Conservation (phyloP, 2,888 invertebrate species). For the Macrophya alboannulata region DNA sequence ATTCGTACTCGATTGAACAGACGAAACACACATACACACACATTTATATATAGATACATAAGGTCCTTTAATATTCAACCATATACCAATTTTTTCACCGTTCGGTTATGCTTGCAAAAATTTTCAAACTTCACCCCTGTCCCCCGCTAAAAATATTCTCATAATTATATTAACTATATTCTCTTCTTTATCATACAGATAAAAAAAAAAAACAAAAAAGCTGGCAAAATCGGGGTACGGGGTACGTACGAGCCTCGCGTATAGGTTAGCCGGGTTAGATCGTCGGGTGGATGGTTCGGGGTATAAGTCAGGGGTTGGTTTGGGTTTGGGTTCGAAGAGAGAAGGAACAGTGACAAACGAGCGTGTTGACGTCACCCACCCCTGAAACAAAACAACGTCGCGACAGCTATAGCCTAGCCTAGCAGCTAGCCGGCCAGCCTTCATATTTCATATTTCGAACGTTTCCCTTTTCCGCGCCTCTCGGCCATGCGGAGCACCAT, state of each 20-base stretch:
- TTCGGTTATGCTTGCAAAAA: too few relatives aligned
- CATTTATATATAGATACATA: background rate
- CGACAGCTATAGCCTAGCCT: background rate
- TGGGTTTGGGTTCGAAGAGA: background rate
- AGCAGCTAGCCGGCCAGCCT: conserved; percentile 11
- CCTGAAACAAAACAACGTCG: conserved; percentile 72
- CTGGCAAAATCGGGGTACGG: too few relatives aligned
- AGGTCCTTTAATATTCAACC: too few relatives aligned
- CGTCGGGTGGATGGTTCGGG: background rate
- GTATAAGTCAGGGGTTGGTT: background rate
- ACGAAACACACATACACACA: background rate
- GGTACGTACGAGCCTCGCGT: too few relatives aligned
- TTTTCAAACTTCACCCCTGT: too few relatives aligned
- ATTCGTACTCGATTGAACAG: background rate
- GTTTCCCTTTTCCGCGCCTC: conserved; percentile 1
- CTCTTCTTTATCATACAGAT: too few relatives aligned
- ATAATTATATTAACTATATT: too few relatives aligned
- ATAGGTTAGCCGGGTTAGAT: too few relatives aligned
- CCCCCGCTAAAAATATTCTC: too few relatives aligned
- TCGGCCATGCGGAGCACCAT: background rate
- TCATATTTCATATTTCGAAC: conserved; percentile 56
- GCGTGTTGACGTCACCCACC: conserved; percentile 76
- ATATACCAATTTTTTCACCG: too few relatives aligned
- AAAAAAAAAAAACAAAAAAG: too few relatives aligned
- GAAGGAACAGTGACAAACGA: conserved; percentile 73